A percentile compares a stretch with the other conserved stretches of the same genome.
These are phyloP conservation scores for Styela clava DNA, from an alignment of 23 tunicate genomes.

Conservation along the genomic window DNA sequence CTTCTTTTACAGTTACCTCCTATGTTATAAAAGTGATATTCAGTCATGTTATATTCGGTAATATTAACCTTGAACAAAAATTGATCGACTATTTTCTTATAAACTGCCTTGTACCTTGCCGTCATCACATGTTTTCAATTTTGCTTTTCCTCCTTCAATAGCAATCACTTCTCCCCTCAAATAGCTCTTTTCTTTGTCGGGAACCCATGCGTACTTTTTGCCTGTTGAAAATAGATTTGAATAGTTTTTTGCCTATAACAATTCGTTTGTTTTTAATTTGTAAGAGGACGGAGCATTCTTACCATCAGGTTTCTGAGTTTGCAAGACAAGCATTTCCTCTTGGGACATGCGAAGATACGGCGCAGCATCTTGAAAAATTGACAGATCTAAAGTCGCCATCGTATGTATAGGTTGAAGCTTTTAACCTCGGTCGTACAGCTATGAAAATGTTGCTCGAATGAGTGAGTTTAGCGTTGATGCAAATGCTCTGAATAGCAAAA, in stretches of 20 bases:
- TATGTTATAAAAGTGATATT: no score
- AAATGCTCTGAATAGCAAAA: not conserved
- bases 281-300: no score
- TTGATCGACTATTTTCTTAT: no score
- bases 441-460: not conserved
- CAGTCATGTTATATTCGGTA: no score
- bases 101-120: conserved; percentile 32
- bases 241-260: no score
- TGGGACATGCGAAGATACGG: conserved; percentile 71
- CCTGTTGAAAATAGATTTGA: no score
- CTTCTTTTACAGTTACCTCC: conserved; percentile 73
- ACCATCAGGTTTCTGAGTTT: conserved; percentile 83
- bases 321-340: conserved; percentile 49
- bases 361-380: conserved; percentile 69
- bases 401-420: not conserved
- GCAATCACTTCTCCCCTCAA: conserved; percentile 59
- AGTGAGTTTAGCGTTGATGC: not conserved
- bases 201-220: conserved; percentile 71
- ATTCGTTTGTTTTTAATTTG: no score
- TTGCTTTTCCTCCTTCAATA: conserved; percentile 64
- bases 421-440: not conserved
- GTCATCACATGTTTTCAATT: conserved; percentile 50
- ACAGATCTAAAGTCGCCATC: conserved; percentile 79
- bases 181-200: conserved; percentile 64
- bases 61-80: no score